These are phyloP conservation scores for Pipistrellus pipistrellus DNA, from an alignment of 2,797 vertebrate genomes.

Conservation along the genomic window DNA sequence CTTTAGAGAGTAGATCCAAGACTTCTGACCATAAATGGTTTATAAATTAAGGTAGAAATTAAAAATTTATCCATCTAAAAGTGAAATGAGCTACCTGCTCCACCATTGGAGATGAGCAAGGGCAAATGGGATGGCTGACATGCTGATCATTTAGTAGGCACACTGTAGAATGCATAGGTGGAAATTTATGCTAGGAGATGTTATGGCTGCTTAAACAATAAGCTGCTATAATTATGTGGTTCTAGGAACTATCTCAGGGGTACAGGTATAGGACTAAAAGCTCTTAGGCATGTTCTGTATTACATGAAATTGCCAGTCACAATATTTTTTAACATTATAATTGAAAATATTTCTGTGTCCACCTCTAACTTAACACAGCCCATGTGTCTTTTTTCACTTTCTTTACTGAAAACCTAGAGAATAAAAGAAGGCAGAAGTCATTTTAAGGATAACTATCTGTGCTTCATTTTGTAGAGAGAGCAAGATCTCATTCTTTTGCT, in stretches of 20 bases:
- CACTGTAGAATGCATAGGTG: background rate
- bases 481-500: background rate
- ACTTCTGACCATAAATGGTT: background rate
- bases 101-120: background rate
- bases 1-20: background rate
- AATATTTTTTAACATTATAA: background rate
- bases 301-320: background rate
- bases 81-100: background rate
- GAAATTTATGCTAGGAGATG: background rate
- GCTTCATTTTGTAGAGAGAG: background rate
- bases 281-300: background rate
- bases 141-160: background rate
- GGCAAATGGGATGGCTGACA: background rate
- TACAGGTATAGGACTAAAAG: background rate
- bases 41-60: conserved; percentile 32
- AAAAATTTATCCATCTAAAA: background rate
- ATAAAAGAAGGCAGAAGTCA: background rate
- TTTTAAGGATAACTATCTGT: background rate
- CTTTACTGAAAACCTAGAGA: background rate
- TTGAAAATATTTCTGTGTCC: background rate
- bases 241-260: background rate
- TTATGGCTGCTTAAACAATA: background rate
- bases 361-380: background rate
- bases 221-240: background rate
- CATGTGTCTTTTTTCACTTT: background rate